Evolutionary conservation across 2,797 vertebrate genomes (phyloP), one percentile per base, ranked within the genome.

Genomic region (Catostomus latipinnis): DNA sequence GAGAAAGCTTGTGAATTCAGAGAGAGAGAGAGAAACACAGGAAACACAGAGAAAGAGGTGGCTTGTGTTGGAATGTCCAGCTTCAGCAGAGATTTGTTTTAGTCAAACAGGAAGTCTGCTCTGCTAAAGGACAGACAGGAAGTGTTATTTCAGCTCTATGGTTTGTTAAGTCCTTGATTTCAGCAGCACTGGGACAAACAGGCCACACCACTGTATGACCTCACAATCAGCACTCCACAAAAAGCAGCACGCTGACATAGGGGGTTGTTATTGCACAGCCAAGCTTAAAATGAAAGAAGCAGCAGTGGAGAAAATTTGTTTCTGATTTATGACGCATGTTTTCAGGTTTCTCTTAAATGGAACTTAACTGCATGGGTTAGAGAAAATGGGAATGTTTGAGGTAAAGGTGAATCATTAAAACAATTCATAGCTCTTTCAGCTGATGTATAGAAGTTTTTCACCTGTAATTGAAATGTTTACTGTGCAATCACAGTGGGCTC

Each of bases 61-160:
- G 34, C 62, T 34, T 18, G 62, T 57, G 86, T 82, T 83, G 87
- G 91, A 93, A 92, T 92, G 90, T 91, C 86, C 83, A 73, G 89
- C 90, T 90, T 89, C 88, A 90, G 84, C 88, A 76, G 90, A 92
- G 92, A 92, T 93, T 93, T 92, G 88, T 87, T 86, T 87, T 85
- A 83, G 86, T 90, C 90, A 88, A 92, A 92, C 92, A 94, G 93
- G 94, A 94, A 93, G 91, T 92, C 88, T 91, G 90, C 87, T 76
- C 73, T 86, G 88, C 84, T 84, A 88, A 87, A 89, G 89, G 87
- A 90, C 84, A 89, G 92, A 90, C 91, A 90, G 91, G 84, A 85
- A 88, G 82, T 78, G 88, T 92, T 93, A 89, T 93, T 93, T 91
- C 88, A 90, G 90, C 76, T 86, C 83, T 74, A 86, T 90, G 76